These are phyloP conservation scores for Pachyrhynchus sulphureomaculatus DNA, from an alignment of 1,140 invertebrate genomes.

Conservation along the genomic window DNA sequence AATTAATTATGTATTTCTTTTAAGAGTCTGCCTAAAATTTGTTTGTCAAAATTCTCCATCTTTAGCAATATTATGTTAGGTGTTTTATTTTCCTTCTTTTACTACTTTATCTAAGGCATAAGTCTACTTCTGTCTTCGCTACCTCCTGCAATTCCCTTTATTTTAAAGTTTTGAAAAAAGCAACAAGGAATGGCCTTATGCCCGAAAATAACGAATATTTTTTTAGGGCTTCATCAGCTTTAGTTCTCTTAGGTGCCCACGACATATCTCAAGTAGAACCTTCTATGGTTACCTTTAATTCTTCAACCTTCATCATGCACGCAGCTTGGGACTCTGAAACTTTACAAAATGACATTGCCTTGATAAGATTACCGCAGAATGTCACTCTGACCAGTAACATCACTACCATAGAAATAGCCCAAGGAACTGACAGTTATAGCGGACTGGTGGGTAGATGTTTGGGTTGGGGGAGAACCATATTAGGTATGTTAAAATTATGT, in stretches of 20 bases:
- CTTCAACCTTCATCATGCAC: conserved; percentile 12
- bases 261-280: conserved; percentile 3
- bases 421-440: conserved; percentile 10
- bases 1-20: too few species aligned
- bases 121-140: too few species aligned
- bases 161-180: too few species aligned
- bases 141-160: too few species aligned
- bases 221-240: conserved; percentile 10
- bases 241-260: conserved; percentile 20
- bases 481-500: too few species aligned
- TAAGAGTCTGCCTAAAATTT: too few species aligned
- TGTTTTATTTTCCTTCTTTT: too few species aligned
- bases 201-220: too few species aligned
- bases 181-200: too few species aligned
- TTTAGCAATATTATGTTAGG: too few species aligned
- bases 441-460: conserved; percentile 6
- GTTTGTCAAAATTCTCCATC: too few species aligned
- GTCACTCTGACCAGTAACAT: conserved; percentile 21
- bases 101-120: too few species aligned
- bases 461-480: conserved; percentile 28
- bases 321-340: conserved; percentile 2
- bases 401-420: conserved; percentile 1
- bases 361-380: conserved; percentile 23
- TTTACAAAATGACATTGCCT: conserved; percentile 27
- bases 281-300: neutral